Evolutionary conservation across 2,113 vertebrate genomes (phyloP), one percentile per base, ranked within the genome.

Genomic region (Lathamus discolor): DNA sequence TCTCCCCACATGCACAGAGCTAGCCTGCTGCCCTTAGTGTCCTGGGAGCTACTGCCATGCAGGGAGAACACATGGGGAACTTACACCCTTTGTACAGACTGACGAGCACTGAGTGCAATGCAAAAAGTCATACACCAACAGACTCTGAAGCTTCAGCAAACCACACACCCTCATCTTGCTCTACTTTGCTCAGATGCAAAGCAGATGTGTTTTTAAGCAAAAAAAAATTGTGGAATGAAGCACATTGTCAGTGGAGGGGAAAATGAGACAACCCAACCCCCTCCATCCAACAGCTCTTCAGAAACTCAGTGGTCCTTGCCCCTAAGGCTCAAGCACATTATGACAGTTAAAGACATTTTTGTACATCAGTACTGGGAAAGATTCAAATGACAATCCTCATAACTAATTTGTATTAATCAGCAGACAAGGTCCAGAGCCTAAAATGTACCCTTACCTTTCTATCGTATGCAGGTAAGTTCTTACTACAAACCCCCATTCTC

Each of bases 61-160:
- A 15, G 17, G 17, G 37, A 79, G 35, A 55, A 27, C 39, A 14
- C 12, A 7, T 0, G 3, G 33, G 43, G 27, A 31, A 64, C 33
- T 15, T 11, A 48, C 24, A 52, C 3, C 23, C 31, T 82, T 43
- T 7, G 23, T 24, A 37, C n/a, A 10, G 17, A 59, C 6, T 1
- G 4, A 64, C 79, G n/a, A 52, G 52, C 0, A 22, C 46, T n/a
- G 39, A 18, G 11, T 3, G 6, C 13, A 39, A 14, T 4, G 31
- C 19, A 20, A 25, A 67, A 63, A 43, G 11, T 3, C 0, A 25
- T 8, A 27, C 16, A 11, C 8, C 1, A 0, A 41, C 31, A 55
- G 75, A 18, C 8, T 3, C 13, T 0, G 0, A 28, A 80, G 63
- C 63, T 66, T 28, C 67, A 43, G 55, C n/a, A 77, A 41, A 44